Conservation (phyloP, 2,797 vertebrate genomes). For the Setipinna tenuifilis region DNA sequence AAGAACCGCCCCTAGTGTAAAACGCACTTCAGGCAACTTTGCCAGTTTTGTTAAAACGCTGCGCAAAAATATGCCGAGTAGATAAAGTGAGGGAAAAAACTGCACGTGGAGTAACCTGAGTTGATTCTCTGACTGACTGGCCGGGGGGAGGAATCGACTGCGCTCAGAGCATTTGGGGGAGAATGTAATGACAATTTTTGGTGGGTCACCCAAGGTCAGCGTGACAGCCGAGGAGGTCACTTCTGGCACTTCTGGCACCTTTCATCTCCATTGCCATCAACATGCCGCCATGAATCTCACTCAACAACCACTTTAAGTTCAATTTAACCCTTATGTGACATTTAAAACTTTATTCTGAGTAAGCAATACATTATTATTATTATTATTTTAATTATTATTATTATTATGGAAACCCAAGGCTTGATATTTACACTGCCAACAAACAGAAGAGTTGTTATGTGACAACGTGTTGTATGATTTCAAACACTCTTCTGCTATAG, state of each 20-base stretch:
- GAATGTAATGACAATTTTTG: background rate
- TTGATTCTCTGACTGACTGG: background rate
- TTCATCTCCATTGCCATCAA: background rate
- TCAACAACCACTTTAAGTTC: background rate
- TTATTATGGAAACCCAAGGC: background rate
- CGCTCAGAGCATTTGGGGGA: background rate
- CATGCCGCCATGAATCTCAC: background rate
- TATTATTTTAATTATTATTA: background rate
- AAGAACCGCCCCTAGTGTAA: conserved; percentile 60
- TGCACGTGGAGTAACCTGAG: background rate
- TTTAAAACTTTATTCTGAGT: background rate
- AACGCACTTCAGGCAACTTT: conserved; percentile 55
- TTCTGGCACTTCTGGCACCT: background rate
- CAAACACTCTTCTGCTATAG: background rate
- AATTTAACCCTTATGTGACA: background rate
- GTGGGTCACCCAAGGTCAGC: background rate
- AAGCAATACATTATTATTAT: background rate
- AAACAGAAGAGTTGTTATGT: background rate
- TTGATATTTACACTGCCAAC: background rate
- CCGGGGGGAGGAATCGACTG: background rate
- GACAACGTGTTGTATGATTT: background rate
- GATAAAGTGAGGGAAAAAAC: background rate
- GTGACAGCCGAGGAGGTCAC: background rate
- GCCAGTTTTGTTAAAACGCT: conserved; percentile 42
- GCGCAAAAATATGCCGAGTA: conserved; percentile 12